Evolutionary conservation across 2,113 vertebrate genomes (phyloP).

Genomic region (Peucedramus taeniatus): DNA sequence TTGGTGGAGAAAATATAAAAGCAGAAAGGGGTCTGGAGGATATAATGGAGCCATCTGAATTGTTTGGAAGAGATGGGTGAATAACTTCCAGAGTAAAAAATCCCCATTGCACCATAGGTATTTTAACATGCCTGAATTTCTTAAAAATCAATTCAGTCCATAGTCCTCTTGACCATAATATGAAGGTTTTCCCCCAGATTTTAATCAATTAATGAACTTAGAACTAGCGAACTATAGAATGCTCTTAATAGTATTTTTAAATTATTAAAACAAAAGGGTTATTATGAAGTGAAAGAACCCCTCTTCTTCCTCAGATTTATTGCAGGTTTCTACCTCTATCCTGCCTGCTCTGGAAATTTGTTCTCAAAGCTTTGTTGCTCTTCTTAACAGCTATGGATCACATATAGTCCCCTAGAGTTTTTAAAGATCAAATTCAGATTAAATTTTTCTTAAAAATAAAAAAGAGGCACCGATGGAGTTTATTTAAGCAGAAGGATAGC

Average conservation of each 20-base stretch:
- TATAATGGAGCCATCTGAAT: background rate
- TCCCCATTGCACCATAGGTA: accelerated
- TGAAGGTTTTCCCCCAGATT: accelerated
- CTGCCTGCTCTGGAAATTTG: background rate
- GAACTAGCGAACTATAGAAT: background rate
- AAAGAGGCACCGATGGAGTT: background rate
- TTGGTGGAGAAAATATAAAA: background rate
- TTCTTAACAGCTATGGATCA: background rate
- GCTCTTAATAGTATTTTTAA: background rate
- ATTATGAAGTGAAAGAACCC: background rate
- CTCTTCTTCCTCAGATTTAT: background rate
- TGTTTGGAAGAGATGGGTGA: background rate
- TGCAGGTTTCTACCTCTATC: background rate
- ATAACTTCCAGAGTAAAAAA: background rate
- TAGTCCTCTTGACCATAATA: background rate
- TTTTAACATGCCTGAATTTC: background rate
- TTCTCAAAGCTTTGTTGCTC: background rate
- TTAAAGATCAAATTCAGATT: background rate
- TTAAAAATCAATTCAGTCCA: background rate
- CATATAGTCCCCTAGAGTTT: background rate
- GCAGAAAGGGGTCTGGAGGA: background rate
- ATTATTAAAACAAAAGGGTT: background rate
- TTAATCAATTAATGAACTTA: background rate
- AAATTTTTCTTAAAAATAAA: background rate
- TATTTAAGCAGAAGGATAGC: background rate